Conservation (phyloP, 2,113 vertebrate species). For the Guaruba guarouba region DNA sequence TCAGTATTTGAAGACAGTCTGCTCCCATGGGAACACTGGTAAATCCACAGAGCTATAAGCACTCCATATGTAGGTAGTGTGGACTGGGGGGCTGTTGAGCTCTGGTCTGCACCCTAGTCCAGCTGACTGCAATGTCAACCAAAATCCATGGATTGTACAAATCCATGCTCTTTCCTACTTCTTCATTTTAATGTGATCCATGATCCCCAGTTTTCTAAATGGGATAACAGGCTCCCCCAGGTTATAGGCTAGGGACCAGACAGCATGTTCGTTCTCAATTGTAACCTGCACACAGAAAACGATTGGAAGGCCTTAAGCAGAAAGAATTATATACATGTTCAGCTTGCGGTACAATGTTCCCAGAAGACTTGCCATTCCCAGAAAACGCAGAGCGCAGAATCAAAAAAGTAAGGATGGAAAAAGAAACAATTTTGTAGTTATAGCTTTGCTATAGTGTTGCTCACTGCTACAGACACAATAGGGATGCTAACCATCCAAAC, state of each 20-base stretch:
- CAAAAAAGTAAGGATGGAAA: background rate
- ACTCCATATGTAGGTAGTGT: background rate
- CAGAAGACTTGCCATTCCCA: background rate
- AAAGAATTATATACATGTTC: background rate
- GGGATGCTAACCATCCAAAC: background rate
- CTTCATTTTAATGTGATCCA: background rate
- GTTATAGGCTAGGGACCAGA: background rate
- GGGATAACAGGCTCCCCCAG: background rate
- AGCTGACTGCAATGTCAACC: background rate
- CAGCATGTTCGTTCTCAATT: background rate
- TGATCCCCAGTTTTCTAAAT: background rate
- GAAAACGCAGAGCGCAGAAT: background rate
- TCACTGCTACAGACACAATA: background rate
- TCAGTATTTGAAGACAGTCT: background rate
- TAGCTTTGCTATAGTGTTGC: background rate
- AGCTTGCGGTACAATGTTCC: background rate
- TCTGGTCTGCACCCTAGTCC: background rate
- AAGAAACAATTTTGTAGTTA: background rate
- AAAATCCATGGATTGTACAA: background rate
- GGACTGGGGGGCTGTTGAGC: background rate
- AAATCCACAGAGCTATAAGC: background rate
- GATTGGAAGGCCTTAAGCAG: background rate
- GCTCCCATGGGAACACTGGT: background rate
- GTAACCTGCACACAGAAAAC: background rate
- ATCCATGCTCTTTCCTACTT: background rate